Evolutionary conservation across 2,888 invertebrate genomes (phyloP).

Genomic region (Aphelenchoides bicaudatus): DNA sequence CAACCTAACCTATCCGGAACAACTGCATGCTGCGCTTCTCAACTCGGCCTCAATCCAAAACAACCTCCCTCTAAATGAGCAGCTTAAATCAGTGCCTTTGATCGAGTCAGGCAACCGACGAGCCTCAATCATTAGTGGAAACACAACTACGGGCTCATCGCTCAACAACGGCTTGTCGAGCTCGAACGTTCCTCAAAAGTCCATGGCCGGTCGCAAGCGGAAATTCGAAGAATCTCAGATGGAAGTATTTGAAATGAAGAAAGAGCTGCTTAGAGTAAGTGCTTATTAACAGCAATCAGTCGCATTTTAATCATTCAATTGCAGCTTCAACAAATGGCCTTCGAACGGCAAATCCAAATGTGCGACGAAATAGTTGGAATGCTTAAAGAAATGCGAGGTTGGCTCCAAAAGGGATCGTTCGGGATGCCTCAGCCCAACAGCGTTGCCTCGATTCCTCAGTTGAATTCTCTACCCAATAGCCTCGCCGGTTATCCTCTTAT

Average conservation of each 20-base stretch:
- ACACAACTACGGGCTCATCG: not conserved
- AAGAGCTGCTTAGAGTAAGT: slow-evolving; percentile 16
- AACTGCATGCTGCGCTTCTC: no score
- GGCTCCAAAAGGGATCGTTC: not conserved
- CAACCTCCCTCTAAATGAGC: not conserved
- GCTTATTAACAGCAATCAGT: not conserved
- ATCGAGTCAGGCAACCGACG: not conserved
- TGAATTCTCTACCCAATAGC: not conserved
- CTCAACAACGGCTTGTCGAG: slow-evolving; percentile 1
- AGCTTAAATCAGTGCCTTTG: not conserved
- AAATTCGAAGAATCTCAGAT: slow-evolving; percentile 9
- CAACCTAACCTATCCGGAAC: no score
- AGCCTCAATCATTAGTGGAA: not conserved
- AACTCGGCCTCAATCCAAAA: no score
- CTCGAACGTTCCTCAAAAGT: no score
- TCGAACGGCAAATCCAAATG: slow-evolving; percentile 19
- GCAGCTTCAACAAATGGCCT: slow-evolving; percentile 19
- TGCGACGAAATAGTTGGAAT: slow-evolving; percentile 15
- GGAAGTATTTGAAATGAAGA: slow-evolving; percentile 16
- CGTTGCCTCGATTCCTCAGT: not conserved
- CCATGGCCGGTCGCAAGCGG: slow-evolving; percentile 1
- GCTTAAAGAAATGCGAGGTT: slow-evolving; percentile 8
- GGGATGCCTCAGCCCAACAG: not conserved
- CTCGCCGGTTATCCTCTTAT: not conserved
- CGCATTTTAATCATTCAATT: not conserved